Conservation (phyloP, 2,113 vertebrate species). For the Microtus ochrogaster region DNA sequence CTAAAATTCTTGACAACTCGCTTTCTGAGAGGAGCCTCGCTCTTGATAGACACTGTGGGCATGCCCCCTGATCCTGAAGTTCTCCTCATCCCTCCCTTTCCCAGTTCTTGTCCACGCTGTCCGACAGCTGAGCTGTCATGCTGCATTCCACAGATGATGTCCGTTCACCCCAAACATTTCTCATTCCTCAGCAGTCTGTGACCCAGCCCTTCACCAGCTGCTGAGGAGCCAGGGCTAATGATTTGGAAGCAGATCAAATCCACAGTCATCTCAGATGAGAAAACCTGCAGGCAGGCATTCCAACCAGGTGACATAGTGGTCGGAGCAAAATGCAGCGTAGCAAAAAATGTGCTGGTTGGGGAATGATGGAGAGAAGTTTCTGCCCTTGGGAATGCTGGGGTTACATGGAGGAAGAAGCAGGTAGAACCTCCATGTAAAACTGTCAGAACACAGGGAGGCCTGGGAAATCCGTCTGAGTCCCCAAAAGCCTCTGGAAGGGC, state of each 20-base stretch:
- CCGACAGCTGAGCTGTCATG: constrained; percentile 33
- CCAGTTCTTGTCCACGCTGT: not conserved
- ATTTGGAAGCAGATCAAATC: constrained; percentile 15
- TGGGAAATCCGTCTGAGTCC: not conserved
- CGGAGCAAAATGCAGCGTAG: not conserved
- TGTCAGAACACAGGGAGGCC: not conserved
- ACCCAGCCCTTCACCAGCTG: constrained; percentile 38
- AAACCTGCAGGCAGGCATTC: not conserved
- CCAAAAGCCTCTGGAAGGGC: not conserved
- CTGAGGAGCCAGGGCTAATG: not conserved
- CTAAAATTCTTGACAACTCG: not conserved
- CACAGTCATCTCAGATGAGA: not conserved
- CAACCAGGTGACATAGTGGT: not conserved
- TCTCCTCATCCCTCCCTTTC: not conserved
- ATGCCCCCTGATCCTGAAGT: not conserved
- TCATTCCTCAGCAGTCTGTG: not conserved
- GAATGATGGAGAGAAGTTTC: not conserved
- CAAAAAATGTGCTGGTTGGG: not conserved
- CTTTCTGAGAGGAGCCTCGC: not conserved
- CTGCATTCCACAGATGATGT: not conserved
- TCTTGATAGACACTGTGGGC: not conserved
- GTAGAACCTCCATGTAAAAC: not conserved
- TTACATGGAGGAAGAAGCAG: not conserved
- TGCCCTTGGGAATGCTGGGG: not conserved
- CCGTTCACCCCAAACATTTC: not conserved